Base-by-base conservation (phyloP, 2,888 invertebrate genomes). In the Galeruca laticollis region DNA sequence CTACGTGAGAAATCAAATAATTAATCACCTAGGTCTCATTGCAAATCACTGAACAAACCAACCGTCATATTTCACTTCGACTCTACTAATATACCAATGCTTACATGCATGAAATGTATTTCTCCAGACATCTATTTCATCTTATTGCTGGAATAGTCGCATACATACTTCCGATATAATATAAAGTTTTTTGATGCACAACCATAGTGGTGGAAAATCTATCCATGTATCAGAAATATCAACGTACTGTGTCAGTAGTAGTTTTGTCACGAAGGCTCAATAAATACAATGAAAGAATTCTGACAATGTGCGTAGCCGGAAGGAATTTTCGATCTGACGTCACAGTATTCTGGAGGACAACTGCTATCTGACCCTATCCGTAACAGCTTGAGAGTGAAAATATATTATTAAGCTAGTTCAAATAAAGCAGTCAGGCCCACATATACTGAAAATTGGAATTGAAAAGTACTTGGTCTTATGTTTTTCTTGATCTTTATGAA, bases 381-480 rank as follows among this genome's bases (percentile, higher is more conserved):
- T 61, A 51, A 61, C 51, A 61, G 61, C 51, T 61, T 61, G 51
- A 51, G 15, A 60, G 60, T 60, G 49, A 60, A 60, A 60, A 60
- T 60, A 60, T 60, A 60, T 60, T 60, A 60, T 60, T 60, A 31
- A 60, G 49, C 18, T 21, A 15, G 33, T 21, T 51, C 49, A 35
- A 61, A 61, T 61, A 61, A 35, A 35, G 33, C 35, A 3, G 18
- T 35, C 18, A 49, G 18, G 18, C 35, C 10, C 18, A 18, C 40
- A 47, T 15, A 15, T 10, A 11, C 9, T 31, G 10, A 31, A 60
- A 60, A 60, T n/a, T 18, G 9, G 35, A 35, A 4, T 33, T 18
- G 15, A 20, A n/a, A n/a, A n/a, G n/a, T n/a, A n/a, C n/a, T n/a
- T n/a, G n/a, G n/a, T n/a, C n/a, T n/a, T n/a, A n/a, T n/a, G n/a